Percentiles rank a stretch among this genome's conserved stretches.
phyloP scores from a whole-genome alignment of 2,888 invertebrate species.

The Nemotelus pantherinus region DNA sequence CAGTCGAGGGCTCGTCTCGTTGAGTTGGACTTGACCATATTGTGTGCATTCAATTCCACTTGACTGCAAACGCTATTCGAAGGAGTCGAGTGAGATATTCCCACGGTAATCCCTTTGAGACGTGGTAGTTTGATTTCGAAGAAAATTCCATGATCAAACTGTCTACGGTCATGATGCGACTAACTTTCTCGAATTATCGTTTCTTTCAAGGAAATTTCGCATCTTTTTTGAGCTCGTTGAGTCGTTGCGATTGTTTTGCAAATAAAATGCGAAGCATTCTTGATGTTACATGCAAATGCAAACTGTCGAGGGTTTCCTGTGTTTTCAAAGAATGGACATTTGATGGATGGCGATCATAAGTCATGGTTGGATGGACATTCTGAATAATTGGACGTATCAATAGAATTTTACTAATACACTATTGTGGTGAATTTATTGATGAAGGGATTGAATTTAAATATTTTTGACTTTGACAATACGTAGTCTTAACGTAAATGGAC shows the following conservation, averaged over 20 bases:
- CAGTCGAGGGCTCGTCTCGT: constrained; percentile 1
- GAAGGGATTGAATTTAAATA: too few species aligned
- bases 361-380: too few species aligned
- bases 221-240: background rate
- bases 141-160: constrained; percentile 24
- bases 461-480: too few species aligned
- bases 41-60: constrained; percentile 26
- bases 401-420: too few species aligned
- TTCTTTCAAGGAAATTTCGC: background rate
- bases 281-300: too few species aligned
- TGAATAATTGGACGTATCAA: too few species aligned
- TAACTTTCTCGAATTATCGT: constrained; percentile 12
- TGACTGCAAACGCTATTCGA: constrained; percentile 17
- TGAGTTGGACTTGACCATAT: constrained; percentile 34
- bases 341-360: too few species aligned
- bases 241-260: background rate
- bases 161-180: background rate
- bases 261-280: too few species aligned
- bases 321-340: too few species aligned
- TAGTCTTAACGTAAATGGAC: too few species aligned
- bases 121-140: constrained; percentile 44
- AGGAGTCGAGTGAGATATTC: constrained; percentile 30
- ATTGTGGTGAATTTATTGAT: too few species aligned
- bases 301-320: too few species aligned
- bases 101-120: constrained; percentile 46